Base-by-base conservation (phyloP, 2,888 invertebrate genomes). In the Drosophila borborema region DNA sequence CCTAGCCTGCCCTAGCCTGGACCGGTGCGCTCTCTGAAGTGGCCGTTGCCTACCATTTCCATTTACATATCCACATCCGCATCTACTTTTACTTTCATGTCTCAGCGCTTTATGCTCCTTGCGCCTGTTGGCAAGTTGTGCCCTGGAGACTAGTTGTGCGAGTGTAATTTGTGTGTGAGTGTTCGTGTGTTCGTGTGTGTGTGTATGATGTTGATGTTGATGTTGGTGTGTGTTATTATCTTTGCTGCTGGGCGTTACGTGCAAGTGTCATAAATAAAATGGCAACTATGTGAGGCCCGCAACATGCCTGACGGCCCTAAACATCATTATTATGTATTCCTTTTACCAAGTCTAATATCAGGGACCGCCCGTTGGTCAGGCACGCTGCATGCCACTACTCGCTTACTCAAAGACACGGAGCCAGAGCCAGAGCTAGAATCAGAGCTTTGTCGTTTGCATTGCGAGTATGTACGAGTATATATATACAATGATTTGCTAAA, bases 211-310 rank as follows among this genome's bases (percentile, higher is more conserved):
- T 31, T 41, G 43, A 14, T 36, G 58, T 20, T 14, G 51, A 49
- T 53, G 34, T 46, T 48, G 41, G 48, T 74, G 77, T 69, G 62
- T 82, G 78, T 78, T 86, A 86, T 89, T 86, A 86, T 86, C 89
- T 86, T 70, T 66, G 79, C 66, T 75, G 81, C 81, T 87, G 74
- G 86, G 86, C 89, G 86, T 87, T 76, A 80, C 86, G 73, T 70
- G 82, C 81, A 77, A 86, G 88, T 86, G 89, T 89, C 86, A 86
- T 86, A 89, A 86, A 86, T 86, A 89, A 86, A 86, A 89, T 82
- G 88, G 80, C 74, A 85, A 75, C 88, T 82, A 78, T 80, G 73
- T 70, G 58, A 62, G 62, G 45, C 63, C 63, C 20, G 31, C 43
- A 54, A 38, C 46, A 20, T 43, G 60, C 62, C 69, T 61, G 65